These are phyloP conservation scores for Sturmia bella DNA, from an alignment of 2,888 invertebrate species.

Conservation along the genomic window DNA sequence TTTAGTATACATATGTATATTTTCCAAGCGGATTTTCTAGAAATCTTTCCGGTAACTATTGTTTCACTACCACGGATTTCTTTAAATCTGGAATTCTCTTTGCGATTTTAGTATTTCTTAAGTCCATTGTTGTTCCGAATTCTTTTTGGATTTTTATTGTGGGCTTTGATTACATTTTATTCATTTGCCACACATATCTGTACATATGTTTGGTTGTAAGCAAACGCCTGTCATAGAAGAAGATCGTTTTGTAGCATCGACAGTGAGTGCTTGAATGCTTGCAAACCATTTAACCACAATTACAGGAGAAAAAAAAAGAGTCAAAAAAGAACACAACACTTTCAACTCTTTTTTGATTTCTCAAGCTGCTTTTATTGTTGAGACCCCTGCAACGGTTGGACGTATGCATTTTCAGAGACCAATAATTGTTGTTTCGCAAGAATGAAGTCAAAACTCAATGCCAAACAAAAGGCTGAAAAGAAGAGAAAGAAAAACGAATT, in stretches of 20 bases:
- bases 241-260: conserved; percentile 2
- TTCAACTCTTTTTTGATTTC: conserved; percentile 5
- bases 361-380: neutral
- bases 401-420: conserved; percentile 30
- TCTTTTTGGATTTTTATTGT: neutral
- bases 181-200: too few relatives aligned
- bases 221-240: neutral
- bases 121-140: neutral
- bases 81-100: too few relatives aligned
- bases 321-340: conserved; percentile 28
- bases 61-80: too few relatives aligned
- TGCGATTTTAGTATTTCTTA: too few relatives aligned
- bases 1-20: too few relatives aligned
- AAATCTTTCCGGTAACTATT: too few relatives aligned
- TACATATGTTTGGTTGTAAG: neutral
- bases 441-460: conserved; percentile 45
- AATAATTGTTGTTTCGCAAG: conserved; percentile 66
- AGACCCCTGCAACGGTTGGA: conserved; percentile 21
- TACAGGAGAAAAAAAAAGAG: neutral
- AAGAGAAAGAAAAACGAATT: conserved; percentile 73
- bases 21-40: too few relatives aligned
- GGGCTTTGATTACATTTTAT: too few relatives aligned
- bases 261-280: conserved; percentile 31
- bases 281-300: conserved; percentile 49
- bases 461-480: neutral